phyloP scores from a whole-genome alignment of 1,140 invertebrate genomes.

The Lepidostoma basale region DNA sequence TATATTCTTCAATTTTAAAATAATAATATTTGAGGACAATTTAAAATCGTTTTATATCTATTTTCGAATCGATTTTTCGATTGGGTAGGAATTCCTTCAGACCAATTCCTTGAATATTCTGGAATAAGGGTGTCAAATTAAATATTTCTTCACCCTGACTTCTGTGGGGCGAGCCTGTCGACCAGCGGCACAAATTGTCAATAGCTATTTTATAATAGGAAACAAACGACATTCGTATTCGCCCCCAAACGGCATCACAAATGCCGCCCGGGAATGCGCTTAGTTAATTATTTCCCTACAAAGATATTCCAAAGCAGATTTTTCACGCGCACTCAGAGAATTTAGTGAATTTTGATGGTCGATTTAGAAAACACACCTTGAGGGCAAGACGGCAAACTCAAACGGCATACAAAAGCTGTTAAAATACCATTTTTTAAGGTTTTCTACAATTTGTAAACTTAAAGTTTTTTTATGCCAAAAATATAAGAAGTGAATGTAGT shows the following conservation, averaged over 20 bases:
- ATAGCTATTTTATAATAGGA: slow-evolving; percentile 36
- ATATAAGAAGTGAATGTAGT: too few species aligned
- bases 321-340: background rate
- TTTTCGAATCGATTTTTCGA: too few species aligned
- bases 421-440: background rate
- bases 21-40: too few species aligned
- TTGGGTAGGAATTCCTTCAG: too few species aligned
- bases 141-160: background rate
- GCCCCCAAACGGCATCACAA: background rate
- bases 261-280: background rate
- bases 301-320: background rate
- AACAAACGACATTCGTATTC: slow-evolving; percentile 35
- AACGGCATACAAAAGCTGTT: background rate
- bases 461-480: background rate
- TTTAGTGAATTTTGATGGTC: slow-evolving; percentile 2
- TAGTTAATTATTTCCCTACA: slow-evolving; percentile 5
- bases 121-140: too few species aligned
- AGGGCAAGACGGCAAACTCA: background rate
- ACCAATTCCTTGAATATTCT: too few species aligned
- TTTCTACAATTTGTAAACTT: background rate
- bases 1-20: too few species aligned
- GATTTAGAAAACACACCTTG: background rate
- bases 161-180: slow-evolving; percentile 23
- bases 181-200: slow-evolving; percentile 41
- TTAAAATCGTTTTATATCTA: too few species aligned